These are phyloP conservation scores for Anableps anableps DNA, from an alignment of 2,797 vertebrate genomes.

Conservation along the genomic window DNA sequence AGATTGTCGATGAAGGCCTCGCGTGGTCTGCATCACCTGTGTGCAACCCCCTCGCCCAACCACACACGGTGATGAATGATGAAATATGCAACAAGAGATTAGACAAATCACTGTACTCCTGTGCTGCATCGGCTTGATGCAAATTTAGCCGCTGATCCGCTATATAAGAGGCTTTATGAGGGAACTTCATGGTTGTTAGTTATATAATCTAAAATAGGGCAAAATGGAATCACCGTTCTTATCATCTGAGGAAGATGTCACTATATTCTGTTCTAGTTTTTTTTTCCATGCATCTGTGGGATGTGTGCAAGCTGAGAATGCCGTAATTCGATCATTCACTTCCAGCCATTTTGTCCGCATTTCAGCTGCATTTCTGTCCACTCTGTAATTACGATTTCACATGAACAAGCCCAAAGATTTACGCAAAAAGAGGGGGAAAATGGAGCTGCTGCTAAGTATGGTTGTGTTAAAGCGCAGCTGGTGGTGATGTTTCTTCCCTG, in stretches of 20 bases:
- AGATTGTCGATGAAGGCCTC: constrained; percentile 55
- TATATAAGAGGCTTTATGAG: constrained; percentile 85
- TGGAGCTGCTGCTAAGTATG: constrained; percentile 42
- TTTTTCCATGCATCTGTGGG: constrained; percentile 44
- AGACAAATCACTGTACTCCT: constrained; percentile 81
- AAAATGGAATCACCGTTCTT: constrained; percentile 81
- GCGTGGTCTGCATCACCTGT: constrained; percentile 63
- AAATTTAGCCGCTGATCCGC: constrained; percentile 83
- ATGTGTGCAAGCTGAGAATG: constrained; percentile 50
- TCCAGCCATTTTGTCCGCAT: constrained; percentile 65
- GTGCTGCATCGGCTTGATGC: constrained; percentile 78
- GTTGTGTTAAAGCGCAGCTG: constrained; percentile 47
- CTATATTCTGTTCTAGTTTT: constrained; percentile 62
- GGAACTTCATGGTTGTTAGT: constrained; percentile 85
- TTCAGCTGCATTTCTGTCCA: constrained; percentile 68
- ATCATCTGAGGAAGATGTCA: constrained; percentile 75
- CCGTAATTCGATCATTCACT: constrained; percentile 73
- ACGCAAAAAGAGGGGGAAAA: constrained; percentile 22
- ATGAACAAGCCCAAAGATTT: constrained; percentile 32
- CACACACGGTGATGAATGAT: constrained; percentile 58
- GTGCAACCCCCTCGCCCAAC: constrained; percentile 10
- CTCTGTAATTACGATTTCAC: constrained; percentile 57
- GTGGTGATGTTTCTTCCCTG: constrained; percentile 53
- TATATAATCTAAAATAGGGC: constrained; percentile 83
- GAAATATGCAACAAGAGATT: constrained; percentile 85